Evolutionary conservation across 2,113 vertebrate genomes (phyloP).

Genomic region (Osmerus mordax): DNA sequence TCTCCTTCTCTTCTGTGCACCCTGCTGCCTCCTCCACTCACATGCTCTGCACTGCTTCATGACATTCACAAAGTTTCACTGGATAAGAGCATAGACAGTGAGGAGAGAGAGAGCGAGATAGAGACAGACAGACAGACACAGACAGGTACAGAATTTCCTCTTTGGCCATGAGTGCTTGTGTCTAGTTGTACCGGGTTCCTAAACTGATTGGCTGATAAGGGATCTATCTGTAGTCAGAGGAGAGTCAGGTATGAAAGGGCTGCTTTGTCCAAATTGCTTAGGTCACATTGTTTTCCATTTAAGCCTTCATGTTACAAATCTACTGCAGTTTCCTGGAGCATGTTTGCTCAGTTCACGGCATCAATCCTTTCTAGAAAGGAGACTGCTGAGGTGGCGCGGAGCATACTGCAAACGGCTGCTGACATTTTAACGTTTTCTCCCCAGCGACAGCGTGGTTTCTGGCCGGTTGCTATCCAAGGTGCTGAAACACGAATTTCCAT

Average conservation of each 20-base stretch:
- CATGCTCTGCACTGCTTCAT: neutral
- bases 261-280: too few relatives aligned
- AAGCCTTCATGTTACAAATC: too few relatives aligned
- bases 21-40: neutral
- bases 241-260: too few relatives aligned
- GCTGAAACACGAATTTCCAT: constrained; percentile 8
- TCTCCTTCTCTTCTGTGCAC: neutral
- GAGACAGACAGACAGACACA: neutral
- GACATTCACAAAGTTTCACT: too few relatives aligned
- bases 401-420: neutral
- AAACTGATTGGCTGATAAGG: too few relatives aligned
- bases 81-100: neutral
- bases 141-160: neutral
- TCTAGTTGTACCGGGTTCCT: too few relatives aligned
- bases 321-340: too few relatives aligned
- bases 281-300: too few relatives aligned
- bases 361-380: too few relatives aligned
- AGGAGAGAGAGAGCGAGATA: neutral
- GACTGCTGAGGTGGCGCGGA: neutral
- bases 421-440: constrained; percentile 31
- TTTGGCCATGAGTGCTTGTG: neutral
- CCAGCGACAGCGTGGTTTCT: constrained; percentile 22
- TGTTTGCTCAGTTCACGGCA: too few relatives aligned
- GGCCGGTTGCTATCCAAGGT: constrained; percentile 14
- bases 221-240: too few relatives aligned